Percentiles rank a stretch among this genome's conserved stretches.
Conservation (phyloP, 2,797 vertebrate species). For the Tadarida brasiliensis region DNA sequence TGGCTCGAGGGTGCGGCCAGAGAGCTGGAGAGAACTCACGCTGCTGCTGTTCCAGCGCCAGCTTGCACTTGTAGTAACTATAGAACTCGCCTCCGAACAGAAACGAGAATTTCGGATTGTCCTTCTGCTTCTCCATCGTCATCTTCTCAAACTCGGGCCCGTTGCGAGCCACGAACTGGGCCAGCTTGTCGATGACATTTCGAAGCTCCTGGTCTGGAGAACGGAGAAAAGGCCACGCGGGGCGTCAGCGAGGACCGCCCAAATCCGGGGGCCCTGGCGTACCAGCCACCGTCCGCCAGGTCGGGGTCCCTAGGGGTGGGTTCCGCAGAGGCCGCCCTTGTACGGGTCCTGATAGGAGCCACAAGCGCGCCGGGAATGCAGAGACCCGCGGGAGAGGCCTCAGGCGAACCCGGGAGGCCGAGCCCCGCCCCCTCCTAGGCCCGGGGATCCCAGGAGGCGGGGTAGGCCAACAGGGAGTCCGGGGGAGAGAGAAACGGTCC, state of each 20-base stretch:
- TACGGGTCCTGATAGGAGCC: conserved; percentile 64
- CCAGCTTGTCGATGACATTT: conserved; percentile 99
- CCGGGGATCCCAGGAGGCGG: neutral
- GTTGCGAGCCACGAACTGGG: conserved; percentile 98
- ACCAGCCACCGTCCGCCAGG: neutral
- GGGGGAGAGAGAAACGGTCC: neutral
- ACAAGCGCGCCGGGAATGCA: conserved; percentile 38
- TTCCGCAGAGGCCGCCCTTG: neutral
- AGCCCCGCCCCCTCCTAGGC: conserved; percentile 67
- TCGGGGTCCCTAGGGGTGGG: neutral
- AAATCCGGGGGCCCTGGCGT: neutral
- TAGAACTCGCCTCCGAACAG: conserved; percentile 99
- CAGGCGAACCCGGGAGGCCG: conserved; percentile 50
- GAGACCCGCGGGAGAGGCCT: conserved; percentile 50
- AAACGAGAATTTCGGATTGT: conserved; percentile 98
- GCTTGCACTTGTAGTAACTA: conserved; percentile 98
- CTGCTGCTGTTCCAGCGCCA: conserved; percentile 96
- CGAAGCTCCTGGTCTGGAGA: conserved; percentile 96
- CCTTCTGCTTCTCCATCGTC: conserved; percentile 99
- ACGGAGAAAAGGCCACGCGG: conserved; percentile 40
- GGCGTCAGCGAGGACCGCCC: neutral
- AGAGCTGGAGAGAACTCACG: conserved; percentile 89
- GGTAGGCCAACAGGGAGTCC: neutral
- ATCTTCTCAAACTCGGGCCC: conserved; percentile 99
- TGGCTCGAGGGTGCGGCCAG: neutral